Conservation (phyloP, 2,797 vertebrate genomes). For the Esox lucius region DNA sequence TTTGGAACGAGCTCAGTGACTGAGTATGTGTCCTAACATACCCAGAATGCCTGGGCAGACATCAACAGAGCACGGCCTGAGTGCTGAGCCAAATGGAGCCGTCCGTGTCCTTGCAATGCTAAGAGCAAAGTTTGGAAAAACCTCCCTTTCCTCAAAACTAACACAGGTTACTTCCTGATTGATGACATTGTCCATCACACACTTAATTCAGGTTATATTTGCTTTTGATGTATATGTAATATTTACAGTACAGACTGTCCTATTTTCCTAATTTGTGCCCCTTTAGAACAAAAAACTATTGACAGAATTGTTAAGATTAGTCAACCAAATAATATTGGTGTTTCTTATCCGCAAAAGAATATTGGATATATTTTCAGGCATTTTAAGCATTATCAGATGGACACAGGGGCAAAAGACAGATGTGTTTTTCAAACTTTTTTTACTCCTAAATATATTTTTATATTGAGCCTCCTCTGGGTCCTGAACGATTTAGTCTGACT, state of each 20-base stretch:
- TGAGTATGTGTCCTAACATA: constrained; percentile 42
- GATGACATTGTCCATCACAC: neutral
- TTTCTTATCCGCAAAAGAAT: no score
- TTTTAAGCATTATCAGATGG: no score
- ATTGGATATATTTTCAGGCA: no score
- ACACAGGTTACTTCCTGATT: neutral
- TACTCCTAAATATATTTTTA: no score
- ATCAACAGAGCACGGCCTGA: constrained; percentile 49
- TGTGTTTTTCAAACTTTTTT: no score
- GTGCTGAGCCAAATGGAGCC: constrained; percentile 26
- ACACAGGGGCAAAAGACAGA: no score
- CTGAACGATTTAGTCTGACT: no score
- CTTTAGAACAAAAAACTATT: no score
- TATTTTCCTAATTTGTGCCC: no score
- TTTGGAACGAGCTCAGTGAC: constrained; percentile 35
- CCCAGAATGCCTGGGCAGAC: constrained; percentile 56
- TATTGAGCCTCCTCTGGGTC: no score
- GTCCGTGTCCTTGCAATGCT: constrained; percentile 5
- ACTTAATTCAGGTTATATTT: neutral
- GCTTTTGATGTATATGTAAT: neutral
- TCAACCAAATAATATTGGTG: no score
- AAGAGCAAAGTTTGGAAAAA: constrained; percentile 20
- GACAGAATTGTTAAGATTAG: no score
- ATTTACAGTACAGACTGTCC: neutral
- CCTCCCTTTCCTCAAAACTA: constrained; percentile 9